A percentile compares a stretch with the other conserved stretches of the same genome.
phyloP scores from a whole-genome alignment of 2,113 vertebrate species.

The Lichenostomus cassidix region DNA sequence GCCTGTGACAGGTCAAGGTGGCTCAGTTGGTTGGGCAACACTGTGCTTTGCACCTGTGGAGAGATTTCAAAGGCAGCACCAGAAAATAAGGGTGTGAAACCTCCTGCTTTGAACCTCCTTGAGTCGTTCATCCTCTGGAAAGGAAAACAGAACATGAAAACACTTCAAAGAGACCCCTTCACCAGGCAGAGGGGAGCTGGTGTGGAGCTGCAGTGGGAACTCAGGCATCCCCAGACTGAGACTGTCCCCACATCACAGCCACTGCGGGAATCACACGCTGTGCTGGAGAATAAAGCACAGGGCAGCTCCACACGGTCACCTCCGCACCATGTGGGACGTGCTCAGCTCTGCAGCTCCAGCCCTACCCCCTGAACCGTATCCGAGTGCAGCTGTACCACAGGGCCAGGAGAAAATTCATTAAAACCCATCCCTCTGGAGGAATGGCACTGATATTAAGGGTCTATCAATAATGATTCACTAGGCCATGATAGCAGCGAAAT shows the following conservation, averaged over 20 bases:
- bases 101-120: neutral
- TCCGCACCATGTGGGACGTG: neutral
- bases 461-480: constrained; percentile 59
- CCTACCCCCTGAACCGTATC: neutral
- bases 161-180: neutral
- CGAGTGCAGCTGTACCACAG: neutral
- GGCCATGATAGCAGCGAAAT: constrained; percentile 33
- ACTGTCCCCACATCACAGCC: neutral
- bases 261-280: neutral
- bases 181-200: neutral
- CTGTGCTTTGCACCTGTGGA: neutral
- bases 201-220: neutral
- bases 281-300: neutral
- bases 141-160: neutral
- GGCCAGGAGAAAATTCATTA: constrained; percentile 4
- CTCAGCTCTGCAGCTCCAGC: neutral
- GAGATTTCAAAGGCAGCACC: neutral
- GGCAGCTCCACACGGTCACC: neutral
- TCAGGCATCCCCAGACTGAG: neutral
- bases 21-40: fast-evolving
- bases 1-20: neutral
- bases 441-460: constrained; percentile 25
- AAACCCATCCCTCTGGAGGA: neutral
- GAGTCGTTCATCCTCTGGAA: neutral
- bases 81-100: neutral